phyloP scores from a whole-genome alignment of 2,888 invertebrate genomes.

The Calameuta filiformis region DNA sequence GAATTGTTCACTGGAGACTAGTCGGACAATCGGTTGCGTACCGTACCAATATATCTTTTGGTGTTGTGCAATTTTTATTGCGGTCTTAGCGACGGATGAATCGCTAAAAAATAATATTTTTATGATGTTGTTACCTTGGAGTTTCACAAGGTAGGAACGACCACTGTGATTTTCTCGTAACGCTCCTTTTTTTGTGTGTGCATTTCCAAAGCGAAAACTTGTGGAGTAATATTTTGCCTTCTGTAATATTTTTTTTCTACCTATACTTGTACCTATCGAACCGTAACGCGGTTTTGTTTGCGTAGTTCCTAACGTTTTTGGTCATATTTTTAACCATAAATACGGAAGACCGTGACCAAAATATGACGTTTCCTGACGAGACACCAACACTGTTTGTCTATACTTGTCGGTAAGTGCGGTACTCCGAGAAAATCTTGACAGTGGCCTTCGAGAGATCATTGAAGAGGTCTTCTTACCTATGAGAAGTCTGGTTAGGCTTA shows the following conservation, averaged over 20 bases:
- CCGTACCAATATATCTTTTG: conserved; percentile 34
- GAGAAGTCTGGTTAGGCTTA: conserved; percentile 40
- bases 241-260: neutral
- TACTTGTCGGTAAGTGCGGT: conserved; percentile 22
- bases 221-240: neutral
- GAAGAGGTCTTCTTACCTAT: conserved; percentile 21
- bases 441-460: conserved; percentile 46
- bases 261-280: neutral
- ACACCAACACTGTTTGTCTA: neutral
- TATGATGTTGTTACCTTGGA: conserved; percentile 37
- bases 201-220: neutral
- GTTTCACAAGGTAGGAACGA: conserved; percentile 19
- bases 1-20: conserved; percentile 42
- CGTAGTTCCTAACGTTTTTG: conserved; percentile 60
- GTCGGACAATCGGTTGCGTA: conserved; percentile 36
- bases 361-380: conserved; percentile 46
- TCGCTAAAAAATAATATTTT: conserved; percentile 40
- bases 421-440: conserved; percentile 31
- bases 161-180: conserved; percentile 26
- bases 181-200: neutral
- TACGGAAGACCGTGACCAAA: conserved; percentile 59
- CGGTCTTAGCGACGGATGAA: conserved; percentile 28
- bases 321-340: conserved; percentile 62
- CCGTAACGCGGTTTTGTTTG: conserved; percentile 38
- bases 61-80: conserved; percentile 50